These are phyloP conservation scores for Heliconius sara DNA, from an alignment of 2,888 invertebrate species.

Conservation along the genomic window DNA sequence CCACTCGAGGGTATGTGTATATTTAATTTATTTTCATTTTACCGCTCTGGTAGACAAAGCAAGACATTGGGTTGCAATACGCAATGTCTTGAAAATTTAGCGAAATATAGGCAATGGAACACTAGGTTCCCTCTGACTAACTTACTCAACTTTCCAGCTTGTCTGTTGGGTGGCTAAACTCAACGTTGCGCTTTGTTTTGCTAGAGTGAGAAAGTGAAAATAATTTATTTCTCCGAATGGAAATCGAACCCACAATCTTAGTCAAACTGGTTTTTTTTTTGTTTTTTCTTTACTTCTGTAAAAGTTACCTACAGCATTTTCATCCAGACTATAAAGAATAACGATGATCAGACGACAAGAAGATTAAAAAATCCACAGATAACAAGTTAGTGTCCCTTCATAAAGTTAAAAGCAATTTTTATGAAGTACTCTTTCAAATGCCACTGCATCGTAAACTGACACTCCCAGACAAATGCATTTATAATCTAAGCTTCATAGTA, in stretches of 20 bases:
- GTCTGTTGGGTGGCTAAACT: background rate
- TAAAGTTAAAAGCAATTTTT: constrained; percentile 69
- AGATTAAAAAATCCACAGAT: constrained; percentile 25
- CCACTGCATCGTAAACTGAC: constrained; percentile 41
- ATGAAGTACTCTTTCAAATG: constrained; percentile 54
- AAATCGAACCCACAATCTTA: background rate
- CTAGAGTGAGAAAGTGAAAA: background rate
- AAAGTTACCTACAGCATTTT: background rate
- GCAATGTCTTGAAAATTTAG: background rate
- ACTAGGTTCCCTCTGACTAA: background rate
- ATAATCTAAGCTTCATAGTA: constrained; percentile 11
- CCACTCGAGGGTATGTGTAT: background rate
- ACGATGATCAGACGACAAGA: constrained; percentile 1
- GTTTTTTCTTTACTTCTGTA: background rate
- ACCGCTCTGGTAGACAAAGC: no score
- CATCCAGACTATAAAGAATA: constrained; percentile 2
- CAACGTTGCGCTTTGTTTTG: background rate
- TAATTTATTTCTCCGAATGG: background rate
- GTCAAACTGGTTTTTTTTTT: background rate
- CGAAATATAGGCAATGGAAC: background rate
- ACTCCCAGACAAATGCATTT: constrained; percentile 32
- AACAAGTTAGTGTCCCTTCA: constrained; percentile 50
- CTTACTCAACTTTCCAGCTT: no score
- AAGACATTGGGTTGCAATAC: background rate
- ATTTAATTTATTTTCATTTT: background rate